A percentile compares a stretch with the other conserved stretches of the same genome.
phyloP scores from a whole-genome alignment of 2,797 vertebrate genomes.

The Antennarius maculatus region DNA sequence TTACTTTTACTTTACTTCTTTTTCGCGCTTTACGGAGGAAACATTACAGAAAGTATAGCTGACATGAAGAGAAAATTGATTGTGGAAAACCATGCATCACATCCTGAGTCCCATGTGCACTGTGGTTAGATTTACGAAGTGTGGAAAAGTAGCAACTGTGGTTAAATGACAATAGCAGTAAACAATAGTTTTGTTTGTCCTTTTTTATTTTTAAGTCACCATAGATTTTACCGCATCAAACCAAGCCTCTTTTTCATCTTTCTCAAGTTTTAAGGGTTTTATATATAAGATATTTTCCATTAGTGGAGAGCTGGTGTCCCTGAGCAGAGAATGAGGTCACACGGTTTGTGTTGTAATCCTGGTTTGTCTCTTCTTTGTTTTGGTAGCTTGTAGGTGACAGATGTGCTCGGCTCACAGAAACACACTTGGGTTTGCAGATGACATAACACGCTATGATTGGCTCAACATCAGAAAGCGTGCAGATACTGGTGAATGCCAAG shows the following conservation, averaged over 20 bases:
- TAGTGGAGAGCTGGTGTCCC: neutral
- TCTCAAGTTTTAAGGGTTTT: neutral
- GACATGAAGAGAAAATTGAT: neutral
- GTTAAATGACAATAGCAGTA: no score
- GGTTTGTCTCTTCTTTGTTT: neutral
- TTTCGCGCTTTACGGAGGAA: slow-evolving; percentile 6
- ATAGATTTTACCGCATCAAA: neutral
- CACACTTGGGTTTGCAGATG: no score
- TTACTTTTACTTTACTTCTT: slow-evolving; percentile 34
- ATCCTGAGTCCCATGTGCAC: neutral
- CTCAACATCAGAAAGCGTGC: no score
- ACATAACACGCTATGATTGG: no score
- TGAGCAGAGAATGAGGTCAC: neutral
- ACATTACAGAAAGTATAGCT: neutral
- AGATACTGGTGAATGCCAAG: no score
- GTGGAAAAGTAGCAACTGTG: neutral
- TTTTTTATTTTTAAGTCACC: neutral
- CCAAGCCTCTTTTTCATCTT: neutral
- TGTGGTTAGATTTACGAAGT: neutral
- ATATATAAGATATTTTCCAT: neutral
- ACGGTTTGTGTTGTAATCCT: neutral
- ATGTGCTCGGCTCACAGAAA: no score
- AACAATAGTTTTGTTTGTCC: neutral
- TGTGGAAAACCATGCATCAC: neutral
- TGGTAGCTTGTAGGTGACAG: no score